A percentile compares a stretch with the other conserved stretches of the same genome.
Evolutionary conservation across 1,140 invertebrate genomes (phyloP).

Genomic region (Dinoponera quadriceps): DNA sequence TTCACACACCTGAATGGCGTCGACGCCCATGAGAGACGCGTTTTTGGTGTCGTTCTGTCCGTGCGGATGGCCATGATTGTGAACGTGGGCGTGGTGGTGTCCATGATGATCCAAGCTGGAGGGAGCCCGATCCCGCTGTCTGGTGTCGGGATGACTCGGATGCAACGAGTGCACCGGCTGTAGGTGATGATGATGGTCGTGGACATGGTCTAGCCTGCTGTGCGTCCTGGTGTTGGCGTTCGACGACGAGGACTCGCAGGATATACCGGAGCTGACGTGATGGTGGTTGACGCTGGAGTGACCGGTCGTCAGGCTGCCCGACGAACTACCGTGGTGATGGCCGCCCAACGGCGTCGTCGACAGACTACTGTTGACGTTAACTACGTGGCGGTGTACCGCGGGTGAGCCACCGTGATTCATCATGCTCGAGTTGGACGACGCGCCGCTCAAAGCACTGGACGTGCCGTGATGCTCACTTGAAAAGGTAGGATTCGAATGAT

Average conservation of each 20-base stretch:
- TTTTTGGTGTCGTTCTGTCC: conserved; percentile 73
- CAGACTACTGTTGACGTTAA: conserved; percentile 73
- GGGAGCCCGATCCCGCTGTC: conserved; percentile 75
- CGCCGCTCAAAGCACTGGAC: conserved; percentile 75
- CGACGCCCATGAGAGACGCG: conserved; percentile 76
- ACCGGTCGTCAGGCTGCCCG: conserved; percentile 65
- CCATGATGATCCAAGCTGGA: conserved; percentile 76
- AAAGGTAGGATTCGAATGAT: conserved; percentile 57
- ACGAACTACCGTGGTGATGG: conserved; percentile 74
- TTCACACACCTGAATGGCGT: conserved; percentile 78
- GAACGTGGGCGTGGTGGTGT: conserved; percentile 75
- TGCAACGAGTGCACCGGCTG: conserved; percentile 73
- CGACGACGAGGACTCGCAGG: conserved; percentile 81
- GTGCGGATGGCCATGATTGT: conserved; percentile 70
- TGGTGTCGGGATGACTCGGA: conserved; percentile 67
- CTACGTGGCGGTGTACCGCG: conserved; percentile 74
- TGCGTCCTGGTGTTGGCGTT: conserved; percentile 78
- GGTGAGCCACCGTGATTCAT: conserved; percentile 78
- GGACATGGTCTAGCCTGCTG: conserved; percentile 78
- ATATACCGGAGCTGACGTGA: conserved; percentile 79
- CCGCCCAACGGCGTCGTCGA: conserved; percentile 75
- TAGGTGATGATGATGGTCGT: conserved; percentile 78
- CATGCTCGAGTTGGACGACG: conserved; percentile 78
- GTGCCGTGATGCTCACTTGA: conserved; percentile 65
- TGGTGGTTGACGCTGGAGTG: conserved; percentile 77